Evolutionary conservation across 2,797 vertebrate species (phyloP), one percentile per base, ranked within the genome.

Genomic region (Nyctalus aviator): DNA sequence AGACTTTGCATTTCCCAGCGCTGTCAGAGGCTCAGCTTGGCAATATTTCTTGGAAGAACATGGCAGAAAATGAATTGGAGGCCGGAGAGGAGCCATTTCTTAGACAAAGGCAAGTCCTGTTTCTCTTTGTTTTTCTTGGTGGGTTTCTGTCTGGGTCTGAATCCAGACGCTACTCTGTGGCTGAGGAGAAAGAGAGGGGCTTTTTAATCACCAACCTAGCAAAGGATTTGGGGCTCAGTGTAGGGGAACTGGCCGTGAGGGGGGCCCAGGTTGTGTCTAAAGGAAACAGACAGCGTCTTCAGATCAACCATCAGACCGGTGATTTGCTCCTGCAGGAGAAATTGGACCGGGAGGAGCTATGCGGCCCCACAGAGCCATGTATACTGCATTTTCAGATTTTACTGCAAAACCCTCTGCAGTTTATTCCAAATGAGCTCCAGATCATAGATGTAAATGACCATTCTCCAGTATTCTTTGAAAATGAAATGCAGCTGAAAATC

Each of bases 151-250:
- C 72, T 35, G 89, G 35, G 50, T 94, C 82, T 0, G 71, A 88
- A 27, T 79, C 84, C 0, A 81, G 84, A 53, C 97, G 96, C 2
- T 99, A 99, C 93, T 98, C 98, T 5, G 94, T 99, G 46, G 97
- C 97, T 35, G 99, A 99, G 84, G 99, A 68, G 41, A 99, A 92
- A 98, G 99, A 95, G 99, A 64, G 72, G 98, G 99, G 91, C 98
- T 99, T 7, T 84, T 73, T 68, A 96, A 94, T 96, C 98, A 98
- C 97, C 91, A 96, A 95, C 41, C 20, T 97, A 84, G 93, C 68
- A 66, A 76, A 96, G 57, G 96, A 97, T 91, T 72, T 99, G 68
- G 98, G 97, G 10, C 91, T 99, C 35, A 86, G 97, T 81, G 90
- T 95, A 75, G 95, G 78, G 18, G 97, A 98, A 90, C 97, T 99